Evolutionary conservation across 2,888 invertebrate species (phyloP), one percentile per base, ranked within the genome.

Genomic region (Endomychus coccineus): DNA sequence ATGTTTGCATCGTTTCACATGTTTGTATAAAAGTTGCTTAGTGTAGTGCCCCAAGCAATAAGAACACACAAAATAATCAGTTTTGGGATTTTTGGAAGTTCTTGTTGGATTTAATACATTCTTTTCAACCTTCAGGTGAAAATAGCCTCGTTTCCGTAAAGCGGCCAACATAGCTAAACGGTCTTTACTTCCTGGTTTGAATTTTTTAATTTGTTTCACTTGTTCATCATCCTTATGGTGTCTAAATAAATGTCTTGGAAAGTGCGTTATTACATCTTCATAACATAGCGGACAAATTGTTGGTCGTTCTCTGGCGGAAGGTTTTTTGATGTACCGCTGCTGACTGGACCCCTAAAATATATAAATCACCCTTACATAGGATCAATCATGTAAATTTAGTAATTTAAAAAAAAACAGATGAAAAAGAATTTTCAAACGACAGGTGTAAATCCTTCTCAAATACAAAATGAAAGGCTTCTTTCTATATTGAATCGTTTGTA

Each of bases 271-370:
- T 11, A 43, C 42, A 30, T 46, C 46, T 15, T 42, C 12, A 32
- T 13, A 45, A 37, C 47, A 43, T 6, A 45, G 27, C 14, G 47
- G 42, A 16, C 45, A 47, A 9, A 45, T 38, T 5, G 42, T 43
- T 24, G 45, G 45, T 34, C 45, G 19, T 32, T 47, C 47, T 32
- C 40, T 40, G 7, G 46, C n/a, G n/a, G n/a, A n/a, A n/a, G n/a
- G n/a, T n/a, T n/a, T n/a, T n/a, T n/a, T n/a, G n/a, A n/a, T n/a
- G n/a, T n/a, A n/a, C n/a, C n/a, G n/a, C n/a, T n/a, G n/a, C n/a
- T n/a, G n/a, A n/a, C n/a, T n/a, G n/a, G n/a, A n/a, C n/a, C n/a
- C n/a, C n/a, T n/a, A n/a, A n/a, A n/a, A n/a, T n/a, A n/a, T n/a
- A n/a, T n/a, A n/a, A n/a, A n/a, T n/a, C n/a, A n/a, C n/a, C n/a